Evolutionary conservation across 2,113 vertebrate species (phyloP).

Genomic region (Zosterops japonicus): DNA sequence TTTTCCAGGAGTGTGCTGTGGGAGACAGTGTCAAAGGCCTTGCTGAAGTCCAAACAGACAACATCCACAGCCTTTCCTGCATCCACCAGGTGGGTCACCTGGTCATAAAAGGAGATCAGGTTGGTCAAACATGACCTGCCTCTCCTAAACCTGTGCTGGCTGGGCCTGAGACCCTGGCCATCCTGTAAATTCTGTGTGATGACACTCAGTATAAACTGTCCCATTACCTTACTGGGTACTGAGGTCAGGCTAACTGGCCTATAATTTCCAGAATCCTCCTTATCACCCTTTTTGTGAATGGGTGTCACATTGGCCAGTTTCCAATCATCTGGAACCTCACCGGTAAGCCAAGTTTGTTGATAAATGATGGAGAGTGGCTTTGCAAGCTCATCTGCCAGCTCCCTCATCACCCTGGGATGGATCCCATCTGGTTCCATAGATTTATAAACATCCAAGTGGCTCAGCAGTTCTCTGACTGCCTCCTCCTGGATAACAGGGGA

Average conservation of each 20-base stretch:
- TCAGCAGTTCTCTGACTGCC: neutral
- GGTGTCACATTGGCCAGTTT: neutral
- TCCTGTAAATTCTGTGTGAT: too few species aligned
- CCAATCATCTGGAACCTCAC: neutral
- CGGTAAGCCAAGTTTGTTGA: neutral
- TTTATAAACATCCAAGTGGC: neutral
- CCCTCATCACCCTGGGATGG: neutral
- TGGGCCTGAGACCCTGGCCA: too few species aligned
- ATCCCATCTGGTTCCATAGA: neutral
- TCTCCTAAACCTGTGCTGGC: too few species aligned
- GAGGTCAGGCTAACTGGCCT: neutral
- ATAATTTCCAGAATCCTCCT: neutral
- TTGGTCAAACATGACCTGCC: too few species aligned
- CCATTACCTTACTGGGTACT: neutral
- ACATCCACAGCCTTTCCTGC: too few species aligned
- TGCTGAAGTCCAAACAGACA: too few species aligned
- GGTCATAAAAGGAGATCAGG: too few species aligned
- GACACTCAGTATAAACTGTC: neutral
- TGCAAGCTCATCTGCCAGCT: neutral
- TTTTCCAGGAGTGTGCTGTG: too few species aligned
- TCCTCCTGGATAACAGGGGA: neutral
- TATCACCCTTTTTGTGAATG: neutral
- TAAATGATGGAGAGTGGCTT: neutral
- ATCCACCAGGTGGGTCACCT: too few species aligned
- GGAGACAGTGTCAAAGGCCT: too few species aligned